Conservation (phyloP, 2,888 invertebrate genomes). For the Lysandra coridon region DNA sequence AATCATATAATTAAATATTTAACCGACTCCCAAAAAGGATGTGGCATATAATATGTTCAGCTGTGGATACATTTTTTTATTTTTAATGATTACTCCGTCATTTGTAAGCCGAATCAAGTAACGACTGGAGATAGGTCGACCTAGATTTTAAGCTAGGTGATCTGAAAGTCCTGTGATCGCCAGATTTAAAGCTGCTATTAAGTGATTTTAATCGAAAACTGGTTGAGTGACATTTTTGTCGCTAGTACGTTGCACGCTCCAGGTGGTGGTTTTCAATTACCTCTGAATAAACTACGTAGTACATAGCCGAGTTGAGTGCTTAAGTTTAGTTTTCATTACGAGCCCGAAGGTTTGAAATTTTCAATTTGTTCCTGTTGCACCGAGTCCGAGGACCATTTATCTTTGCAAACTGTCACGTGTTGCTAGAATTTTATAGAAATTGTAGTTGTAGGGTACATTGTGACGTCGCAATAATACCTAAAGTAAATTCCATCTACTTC, state of each 20-base stretch:
- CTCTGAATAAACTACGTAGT: background rate
- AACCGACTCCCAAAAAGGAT: too few relatives aligned
- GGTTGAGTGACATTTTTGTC: background rate
- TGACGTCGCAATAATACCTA: background rate
- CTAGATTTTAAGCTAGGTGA: too few relatives aligned
- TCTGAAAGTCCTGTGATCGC: too few relatives aligned
- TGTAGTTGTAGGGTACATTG: background rate
- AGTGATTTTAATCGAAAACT: too few relatives aligned
- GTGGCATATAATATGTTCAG: too few relatives aligned
- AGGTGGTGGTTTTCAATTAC: slow-evolving; percentile 11
- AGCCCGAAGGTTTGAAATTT: slow-evolving; percentile 11
- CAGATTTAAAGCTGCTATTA: too few relatives aligned
- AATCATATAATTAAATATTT: too few relatives aligned
- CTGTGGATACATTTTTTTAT: too few relatives aligned
- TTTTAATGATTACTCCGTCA: too few relatives aligned
- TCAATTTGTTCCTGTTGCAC: slow-evolving; percentile 23
- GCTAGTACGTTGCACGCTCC: background rate
- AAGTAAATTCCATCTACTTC: background rate
- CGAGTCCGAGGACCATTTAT: background rate
- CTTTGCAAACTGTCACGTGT: background rate
- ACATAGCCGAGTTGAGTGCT: slow-evolving; percentile 1
- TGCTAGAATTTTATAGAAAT: background rate
- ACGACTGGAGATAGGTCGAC: too few relatives aligned
- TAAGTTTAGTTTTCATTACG: slow-evolving; percentile 7
- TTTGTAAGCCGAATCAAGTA: too few relatives aligned